Evolutionary conservation across 2,888 invertebrate genomes (phyloP).

Genomic region (Harpagoxenus sublaevis): DNA sequence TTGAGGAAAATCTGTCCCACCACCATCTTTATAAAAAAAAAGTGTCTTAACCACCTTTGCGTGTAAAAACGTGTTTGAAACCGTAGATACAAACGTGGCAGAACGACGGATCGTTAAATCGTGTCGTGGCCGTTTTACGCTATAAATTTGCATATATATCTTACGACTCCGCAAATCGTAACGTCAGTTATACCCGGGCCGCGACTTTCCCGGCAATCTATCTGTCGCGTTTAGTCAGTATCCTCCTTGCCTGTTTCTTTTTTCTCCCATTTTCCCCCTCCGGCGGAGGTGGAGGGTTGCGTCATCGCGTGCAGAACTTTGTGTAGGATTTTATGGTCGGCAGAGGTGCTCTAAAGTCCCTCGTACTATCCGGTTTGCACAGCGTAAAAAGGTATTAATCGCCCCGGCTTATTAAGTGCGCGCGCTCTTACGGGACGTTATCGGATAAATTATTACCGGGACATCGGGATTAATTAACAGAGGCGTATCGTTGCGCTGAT

Average conservation of each 20-base stretch:
- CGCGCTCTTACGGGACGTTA: constrained; percentile 66
- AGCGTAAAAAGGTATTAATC: constrained; percentile 66
- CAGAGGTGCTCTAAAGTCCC: constrained; percentile 57
- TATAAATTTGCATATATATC: constrained; percentile 75
- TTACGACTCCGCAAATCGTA: constrained; percentile 34
- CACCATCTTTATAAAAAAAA: constrained; percentile 25
- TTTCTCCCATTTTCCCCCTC: not conserved
- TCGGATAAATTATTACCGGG: constrained; percentile 69
- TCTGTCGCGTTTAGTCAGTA: constrained; percentile 48
- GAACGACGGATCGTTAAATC: constrained; percentile 70
- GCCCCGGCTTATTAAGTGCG: constrained; percentile 70
- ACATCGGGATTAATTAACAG: constrained; percentile 68
- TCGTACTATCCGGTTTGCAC: constrained; percentile 66
- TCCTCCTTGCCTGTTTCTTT: not conserved
- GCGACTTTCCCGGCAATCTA: constrained; percentile 55
- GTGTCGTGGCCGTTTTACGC: constrained; percentile 64
- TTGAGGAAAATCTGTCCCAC: not conserved
- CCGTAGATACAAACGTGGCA: constrained; percentile 57
- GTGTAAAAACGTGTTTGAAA: constrained; percentile 48
- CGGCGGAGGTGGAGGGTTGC: constrained; percentile 52
- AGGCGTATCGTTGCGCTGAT: constrained; percentile 51
- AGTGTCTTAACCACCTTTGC: constrained; percentile 41
- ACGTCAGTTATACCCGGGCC: constrained; percentile 37
- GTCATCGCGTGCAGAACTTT: constrained; percentile 69
- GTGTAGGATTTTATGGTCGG: constrained; percentile 73